These are phyloP conservation scores for Conchocele bisecta DNA, from an alignment of 2,888 invertebrate genomes.

Conservation along the genomic window DNA sequence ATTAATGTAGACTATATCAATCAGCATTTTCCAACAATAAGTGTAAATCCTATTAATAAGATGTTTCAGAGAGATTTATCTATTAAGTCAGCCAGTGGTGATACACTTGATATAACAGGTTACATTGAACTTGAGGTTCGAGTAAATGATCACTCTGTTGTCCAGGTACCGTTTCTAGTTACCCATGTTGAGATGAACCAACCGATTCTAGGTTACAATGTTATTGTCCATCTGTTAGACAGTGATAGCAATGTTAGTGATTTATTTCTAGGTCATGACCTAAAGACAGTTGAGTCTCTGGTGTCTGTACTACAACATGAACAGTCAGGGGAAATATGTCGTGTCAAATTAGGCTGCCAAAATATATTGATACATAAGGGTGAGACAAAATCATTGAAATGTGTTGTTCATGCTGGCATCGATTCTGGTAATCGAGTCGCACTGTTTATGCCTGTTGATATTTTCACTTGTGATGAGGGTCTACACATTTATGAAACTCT, in stretches of 20 bases:
- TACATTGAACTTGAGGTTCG: background rate
- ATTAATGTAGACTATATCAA: constrained; percentile 1
- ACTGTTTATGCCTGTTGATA: no score
- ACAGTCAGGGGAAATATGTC: background rate
- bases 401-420: background rate
- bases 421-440: no score
- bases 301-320: background rate
- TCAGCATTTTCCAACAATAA: background rate
- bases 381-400: background rate
- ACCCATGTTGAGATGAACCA: background rate
- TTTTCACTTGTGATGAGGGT: background rate
- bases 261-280: background rate
- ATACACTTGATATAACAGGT: background rate
- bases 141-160: background rate
- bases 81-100: constrained; percentile 25
- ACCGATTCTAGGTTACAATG: constrained; percentile 6
- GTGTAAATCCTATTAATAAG: background rate
- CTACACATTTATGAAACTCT: background rate
- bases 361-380: background rate
- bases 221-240: background rate
- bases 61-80: constrained; percentile 14
- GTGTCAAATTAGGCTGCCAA: background rate
- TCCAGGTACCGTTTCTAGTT: background rate
- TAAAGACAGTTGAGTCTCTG: background rate
- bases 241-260: background rate